Evolutionary conservation across 2,797 vertebrate species (phyloP).

Genomic region (Cryptoprocta ferox): DNA sequence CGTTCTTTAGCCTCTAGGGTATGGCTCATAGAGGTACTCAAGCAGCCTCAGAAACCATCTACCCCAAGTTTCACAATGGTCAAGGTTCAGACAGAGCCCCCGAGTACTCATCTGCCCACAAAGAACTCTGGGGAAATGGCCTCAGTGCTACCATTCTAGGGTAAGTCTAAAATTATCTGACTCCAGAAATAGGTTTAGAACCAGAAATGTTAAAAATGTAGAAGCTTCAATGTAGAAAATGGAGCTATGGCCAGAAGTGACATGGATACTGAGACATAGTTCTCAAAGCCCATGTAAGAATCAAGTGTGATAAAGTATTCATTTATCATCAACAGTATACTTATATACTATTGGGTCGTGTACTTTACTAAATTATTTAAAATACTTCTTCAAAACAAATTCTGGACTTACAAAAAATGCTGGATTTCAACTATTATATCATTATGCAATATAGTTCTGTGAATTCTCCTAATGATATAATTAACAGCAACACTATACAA

Average conservation of each 20-base stretch:
- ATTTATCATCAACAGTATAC: neutral
- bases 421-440: constrained; percentile 16
- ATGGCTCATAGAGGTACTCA: neutral
- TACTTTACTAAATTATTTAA: neutral
- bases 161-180: neutral
- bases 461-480: neutral
- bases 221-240: neutral
- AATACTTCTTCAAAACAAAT: neutral
- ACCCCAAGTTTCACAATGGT: neutral
- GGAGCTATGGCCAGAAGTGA: neutral
- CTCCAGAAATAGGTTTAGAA: neutral
- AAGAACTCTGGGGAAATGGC: neutral
- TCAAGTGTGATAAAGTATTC: neutral
- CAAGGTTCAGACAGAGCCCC: neutral
- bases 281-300: neutral
- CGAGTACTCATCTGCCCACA: neutral
- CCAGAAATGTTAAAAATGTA: neutral
- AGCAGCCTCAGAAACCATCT: neutral
- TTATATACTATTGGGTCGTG: neutral
- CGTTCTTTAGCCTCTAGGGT: neutral
- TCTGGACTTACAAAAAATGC: neutral
- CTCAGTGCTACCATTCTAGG: neutral
- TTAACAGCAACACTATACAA: neutral
- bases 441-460: neutral
- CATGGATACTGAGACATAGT: neutral